A percentile compares a stretch with the other conserved stretches of the same genome.
Conservation (phyloP, 2,888 invertebrate species). For the Drosophila prolongata region DNA sequence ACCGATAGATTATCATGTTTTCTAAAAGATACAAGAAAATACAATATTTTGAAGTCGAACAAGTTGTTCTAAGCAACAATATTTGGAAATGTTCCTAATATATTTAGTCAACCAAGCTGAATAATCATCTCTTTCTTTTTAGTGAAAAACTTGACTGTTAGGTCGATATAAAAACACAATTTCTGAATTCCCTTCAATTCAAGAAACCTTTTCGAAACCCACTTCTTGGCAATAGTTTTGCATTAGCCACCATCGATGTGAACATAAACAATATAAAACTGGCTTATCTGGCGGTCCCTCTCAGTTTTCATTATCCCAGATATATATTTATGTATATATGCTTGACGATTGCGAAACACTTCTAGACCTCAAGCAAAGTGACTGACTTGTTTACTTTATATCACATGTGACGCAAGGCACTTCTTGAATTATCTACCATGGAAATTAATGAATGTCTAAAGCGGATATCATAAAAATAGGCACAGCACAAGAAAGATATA, state of each 20-base stretch:
- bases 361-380: constrained; percentile 35
- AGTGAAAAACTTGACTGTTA: no score
- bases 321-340: not conserved
- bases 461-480: constrained; percentile 54
- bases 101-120: no score
- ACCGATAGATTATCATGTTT: no score
- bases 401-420: constrained; percentile 45
- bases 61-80: no score
- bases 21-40: no score
- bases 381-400: constrained; percentile 43
- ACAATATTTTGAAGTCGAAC: no score
- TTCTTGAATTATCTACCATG: constrained; percentile 48
- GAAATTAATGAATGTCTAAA: constrained; percentile 57
- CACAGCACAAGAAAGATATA: constrained; percentile 4
- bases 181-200: not conserved
- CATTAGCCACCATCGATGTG: not conserved
- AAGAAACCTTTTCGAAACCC: not conserved
- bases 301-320: constrained; percentile 3
- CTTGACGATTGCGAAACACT: constrained; percentile 19
- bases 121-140: no score
- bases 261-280: not conserved
- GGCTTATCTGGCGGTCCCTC: constrained; percentile 8
- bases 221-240: constrained; percentile 2
- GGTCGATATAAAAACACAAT: no score
- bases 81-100: no score